A percentile compares a stretch with the other conserved stretches of the same genome.
Conservation (phyloP, 2,113 vertebrate species). For the Probosciger aterrimus region DNA sequence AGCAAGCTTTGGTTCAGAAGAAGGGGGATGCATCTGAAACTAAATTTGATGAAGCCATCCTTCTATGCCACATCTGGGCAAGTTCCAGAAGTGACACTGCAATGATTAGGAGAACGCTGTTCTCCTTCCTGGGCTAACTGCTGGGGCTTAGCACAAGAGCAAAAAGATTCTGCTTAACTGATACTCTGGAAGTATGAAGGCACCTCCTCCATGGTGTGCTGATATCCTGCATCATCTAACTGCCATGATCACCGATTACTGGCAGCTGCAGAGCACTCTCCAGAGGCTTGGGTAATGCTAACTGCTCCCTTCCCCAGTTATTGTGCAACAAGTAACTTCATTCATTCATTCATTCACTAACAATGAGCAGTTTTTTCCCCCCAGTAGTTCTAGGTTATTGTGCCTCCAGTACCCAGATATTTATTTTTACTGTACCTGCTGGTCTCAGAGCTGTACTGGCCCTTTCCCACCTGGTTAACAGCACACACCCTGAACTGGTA, state of each 20-base stretch:
- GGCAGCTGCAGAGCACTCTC: neutral
- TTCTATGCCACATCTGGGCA: neutral
- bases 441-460: constrained; percentile 90
- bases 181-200: neutral
- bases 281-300: neutral
- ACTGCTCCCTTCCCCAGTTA: neutral
- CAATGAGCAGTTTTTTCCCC: neutral
- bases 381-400: too few species aligned
- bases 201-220: neutral
- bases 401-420: rapidly evolving
- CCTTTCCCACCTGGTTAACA: constrained; percentile 92
- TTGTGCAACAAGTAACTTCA: neutral
- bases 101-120: neutral
- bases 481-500: constrained; percentile 94
- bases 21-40: neutral
- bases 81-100: neutral
- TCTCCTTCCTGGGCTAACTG: neutral
- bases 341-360: neutral
- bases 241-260: neutral
- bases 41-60: neutral
- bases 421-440: constrained; percentile 76
- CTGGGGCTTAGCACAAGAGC: neutral
- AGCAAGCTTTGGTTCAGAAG: neutral
- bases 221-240: neutral
- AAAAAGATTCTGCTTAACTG: neutral